Base-by-base conservation (phyloP, 2,797 vertebrate genomes). In the Oceanodroma leucorhoa region DNA sequence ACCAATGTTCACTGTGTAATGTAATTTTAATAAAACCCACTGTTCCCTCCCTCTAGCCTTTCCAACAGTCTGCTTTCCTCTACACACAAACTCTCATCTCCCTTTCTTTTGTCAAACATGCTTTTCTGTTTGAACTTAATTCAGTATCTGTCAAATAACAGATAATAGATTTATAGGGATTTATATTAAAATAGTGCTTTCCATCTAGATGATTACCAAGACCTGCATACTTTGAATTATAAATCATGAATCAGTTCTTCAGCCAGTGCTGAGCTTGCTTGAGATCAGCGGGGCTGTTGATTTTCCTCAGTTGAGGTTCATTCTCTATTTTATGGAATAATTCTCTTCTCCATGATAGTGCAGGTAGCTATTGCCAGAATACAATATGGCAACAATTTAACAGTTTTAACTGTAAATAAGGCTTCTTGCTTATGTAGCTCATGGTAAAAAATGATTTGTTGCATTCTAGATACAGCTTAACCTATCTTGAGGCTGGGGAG, bases 121-220 rank as follows among this genome's bases (percentile, higher is more conserved):
- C 5, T 64, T 84, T 93, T 90, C 36, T 73, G 64, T 92, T 87
- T 83, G 51, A 85, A 83, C 19, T 77, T 90, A 82, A 75, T 93
- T 94, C 66, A 43, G 14, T 64, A 80, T 60, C 71, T 89, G 60
- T 29, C 78, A 89, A 85, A 80, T 66, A 95, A 90, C 27, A 91
- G 93, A 86, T 83, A 95, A 91, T 79, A 75, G 46, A 82, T 90
- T 94, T 32, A 51, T 38, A 77, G 53, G 45, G 60, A 43, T 92
- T 94, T 80, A 65, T 94, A 83, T 73, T 93, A 89, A 84, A 93
- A 77, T 67, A 83, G 41, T 69, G 18, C 22, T 62, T 94, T 92
- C 62, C 54, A 91, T 89, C 79, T 72, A 58, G 71, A 76, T 77
- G 23, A 61, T 85, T 94, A 61, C 65, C 24, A 72, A 75, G 46